phyloP scores from a whole-genome alignment of 2,113 vertebrate genomes.

The Myodes glareolus region DNA sequence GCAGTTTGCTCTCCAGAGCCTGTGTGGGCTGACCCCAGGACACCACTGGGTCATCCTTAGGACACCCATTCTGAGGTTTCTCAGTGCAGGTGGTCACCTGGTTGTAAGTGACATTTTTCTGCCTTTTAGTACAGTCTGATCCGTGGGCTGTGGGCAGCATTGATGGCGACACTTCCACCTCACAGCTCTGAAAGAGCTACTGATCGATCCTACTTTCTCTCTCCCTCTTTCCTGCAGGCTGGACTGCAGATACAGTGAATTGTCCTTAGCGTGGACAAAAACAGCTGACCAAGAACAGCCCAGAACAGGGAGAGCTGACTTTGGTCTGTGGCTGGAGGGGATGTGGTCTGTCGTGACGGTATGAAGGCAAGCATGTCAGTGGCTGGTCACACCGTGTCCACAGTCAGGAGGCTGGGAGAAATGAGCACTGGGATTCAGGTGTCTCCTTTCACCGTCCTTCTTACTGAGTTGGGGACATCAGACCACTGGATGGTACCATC shows the following conservation, averaged over 20 bases:
- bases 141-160: background rate
- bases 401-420: background rate
- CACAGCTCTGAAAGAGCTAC: background rate
- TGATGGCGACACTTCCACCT: background rate
- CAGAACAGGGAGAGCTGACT: background rate
- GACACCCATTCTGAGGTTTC: background rate
- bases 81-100: background rate
- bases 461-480: background rate
- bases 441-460: background rate
- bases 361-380: background rate
- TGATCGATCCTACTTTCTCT: background rate
- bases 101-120: background rate
- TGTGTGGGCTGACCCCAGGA: background rate
- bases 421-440: background rate
- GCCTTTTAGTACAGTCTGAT: background rate
- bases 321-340: background rate
- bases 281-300: background rate
- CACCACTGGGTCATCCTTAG: background rate
- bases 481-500: no score
- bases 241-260: background rate
- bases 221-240: background rate
- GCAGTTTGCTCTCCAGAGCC: background rate
- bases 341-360: no score
- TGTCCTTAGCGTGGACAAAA: background rate
- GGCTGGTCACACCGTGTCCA: background rate